Evolutionary conservation across 2,113 vertebrate species (phyloP), one percentile per base, ranked within the genome.

Genomic region (Poicephalus meyeri): DNA sequence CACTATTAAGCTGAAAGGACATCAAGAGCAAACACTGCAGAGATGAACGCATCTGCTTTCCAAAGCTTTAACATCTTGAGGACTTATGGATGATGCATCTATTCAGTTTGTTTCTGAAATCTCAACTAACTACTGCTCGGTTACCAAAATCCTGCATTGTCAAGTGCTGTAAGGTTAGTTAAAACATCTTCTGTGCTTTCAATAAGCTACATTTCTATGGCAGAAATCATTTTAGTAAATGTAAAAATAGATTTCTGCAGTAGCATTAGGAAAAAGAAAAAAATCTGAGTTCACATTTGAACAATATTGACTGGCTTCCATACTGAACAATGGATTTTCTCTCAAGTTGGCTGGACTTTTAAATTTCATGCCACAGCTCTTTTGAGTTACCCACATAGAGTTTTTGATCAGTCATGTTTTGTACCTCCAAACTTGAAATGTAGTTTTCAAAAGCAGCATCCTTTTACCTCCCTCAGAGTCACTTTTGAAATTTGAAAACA

Each of bases 41-140:
- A 25, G 28, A 1, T 10, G 18, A 56, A 19, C 2, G 0, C 5
- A 5, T 10, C 66, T 21, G 37, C 52, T 71, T 76, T 6, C n/a
- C 35, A 56, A 50, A 56, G 37, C 52, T 46, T 29, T 46, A 20
- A 11, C 56, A 37, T 50, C 56, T 8, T 7, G 5, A 33, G 64
- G 19, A 18, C 16, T 46, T 25, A 4, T 0, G 1, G 23, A 5
- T 19, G 16, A 2, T 20, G 6, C 9, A 12, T 13, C 7, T 26
- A 5, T 31, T 70, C 17, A 31, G n/a, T 55, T 69, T 72, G 16
- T 53, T 86, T 58, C 76, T 77, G 39, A 16, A 33, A 60, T 42
- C 21, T 63, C 42, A 15, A 1, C 12, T 31, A 23, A 28, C 29
- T 39, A 2, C 31, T 5, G 23, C 58, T 80, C 37, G 18, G 0